Base-by-base conservation (phyloP, 2,113 vertebrate genomes). In the Megaceryle torquata region DNA sequence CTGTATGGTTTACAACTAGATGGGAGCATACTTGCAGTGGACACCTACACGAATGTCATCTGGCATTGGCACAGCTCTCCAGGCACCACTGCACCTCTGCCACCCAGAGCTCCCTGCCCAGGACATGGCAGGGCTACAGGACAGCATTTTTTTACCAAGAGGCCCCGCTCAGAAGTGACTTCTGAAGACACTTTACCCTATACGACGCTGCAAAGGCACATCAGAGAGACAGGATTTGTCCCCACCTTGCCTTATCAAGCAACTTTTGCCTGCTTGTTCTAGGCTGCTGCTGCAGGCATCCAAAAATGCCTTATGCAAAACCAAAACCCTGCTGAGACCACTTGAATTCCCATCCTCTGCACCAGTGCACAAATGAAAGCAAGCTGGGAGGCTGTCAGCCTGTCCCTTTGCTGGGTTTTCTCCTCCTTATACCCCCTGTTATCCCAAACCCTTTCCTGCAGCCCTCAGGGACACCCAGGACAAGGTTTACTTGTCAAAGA, bases 51-150 rank as follows among this genome's bases (percentile, higher is more conserved):
- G 4, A 64, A n/a, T 13, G 29, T 22, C 16, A 0, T 67, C 54
- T 28, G 54, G 67, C 54, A 63, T 44, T 48, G 5, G 29, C 6
- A 0, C 44, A 24, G 91, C 43, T 59, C 57, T 51, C 33, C 8
- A 2, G 90, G 70, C 19, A 6, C 71, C 3, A 4, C 2, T 2
- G 33, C 25, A 5, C 10, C 57, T 21, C 78, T 9, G 31, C 48
- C 4, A 16, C 61, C 54, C 20, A 11, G 16, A 48, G 54, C 63
- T 70, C 70, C 76, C 84, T 15, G 37, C 57, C 70, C 37, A 10
- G 71, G 50, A 59, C 4, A 0, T 1, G 20, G 26, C 54, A 68
- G 48, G 5, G 1, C 15, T 3, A 2, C 10, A 3, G 4, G 2
- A 17, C 39, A 74, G 72, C 54, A n/a, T 46, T 56, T 33, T 74